phyloP scores from a whole-genome alignment of 2,888 invertebrate genomes.

The Diarsia dahlii region DNA sequence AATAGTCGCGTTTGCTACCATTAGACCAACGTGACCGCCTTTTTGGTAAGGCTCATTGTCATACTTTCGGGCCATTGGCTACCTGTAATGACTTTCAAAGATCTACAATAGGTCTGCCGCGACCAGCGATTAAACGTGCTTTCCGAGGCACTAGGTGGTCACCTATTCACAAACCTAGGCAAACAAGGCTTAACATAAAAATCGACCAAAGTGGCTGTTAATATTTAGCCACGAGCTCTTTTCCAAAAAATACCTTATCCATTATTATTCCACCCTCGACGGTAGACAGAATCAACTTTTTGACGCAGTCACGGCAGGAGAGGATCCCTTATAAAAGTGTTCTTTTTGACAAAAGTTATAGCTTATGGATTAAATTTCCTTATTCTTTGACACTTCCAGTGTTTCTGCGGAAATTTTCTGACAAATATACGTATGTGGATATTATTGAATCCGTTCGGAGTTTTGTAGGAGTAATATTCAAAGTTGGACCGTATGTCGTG shows the following conservation, averaged over 20 bases:
- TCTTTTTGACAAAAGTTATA: conserved; percentile 86
- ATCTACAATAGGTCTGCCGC: no score
- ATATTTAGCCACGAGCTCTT: no score
- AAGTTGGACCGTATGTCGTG: conserved; percentile 23
- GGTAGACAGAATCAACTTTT: conserved; percentile 82
- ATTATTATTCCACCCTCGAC: conserved; percentile 52
- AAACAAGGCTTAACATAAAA: no score
- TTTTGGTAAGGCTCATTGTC: no score
- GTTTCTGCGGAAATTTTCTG: conserved; percentile 71
- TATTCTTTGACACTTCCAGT: conserved; percentile 79
- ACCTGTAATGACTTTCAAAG: no score
- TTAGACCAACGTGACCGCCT: no score
- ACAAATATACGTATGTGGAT: conserved; percentile 56
- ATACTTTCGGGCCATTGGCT: no score
- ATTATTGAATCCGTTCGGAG: conserved; percentile 51
- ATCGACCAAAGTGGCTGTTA: no score
- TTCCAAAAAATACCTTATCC: conserved; percentile 57
- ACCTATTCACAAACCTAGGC: no score
- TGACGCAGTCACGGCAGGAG: conserved; percentile 85
- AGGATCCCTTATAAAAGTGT: conserved; percentile 81
- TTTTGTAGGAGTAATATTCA: conserved; percentile 33
- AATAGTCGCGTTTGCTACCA: no score
- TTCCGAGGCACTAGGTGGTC: no score
- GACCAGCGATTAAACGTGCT: no score
- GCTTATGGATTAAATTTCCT: conserved; percentile 86